Evolutionary conservation across 2,797 vertebrate species (phyloP).

Genomic region (Monodelphis domestica): DNA sequence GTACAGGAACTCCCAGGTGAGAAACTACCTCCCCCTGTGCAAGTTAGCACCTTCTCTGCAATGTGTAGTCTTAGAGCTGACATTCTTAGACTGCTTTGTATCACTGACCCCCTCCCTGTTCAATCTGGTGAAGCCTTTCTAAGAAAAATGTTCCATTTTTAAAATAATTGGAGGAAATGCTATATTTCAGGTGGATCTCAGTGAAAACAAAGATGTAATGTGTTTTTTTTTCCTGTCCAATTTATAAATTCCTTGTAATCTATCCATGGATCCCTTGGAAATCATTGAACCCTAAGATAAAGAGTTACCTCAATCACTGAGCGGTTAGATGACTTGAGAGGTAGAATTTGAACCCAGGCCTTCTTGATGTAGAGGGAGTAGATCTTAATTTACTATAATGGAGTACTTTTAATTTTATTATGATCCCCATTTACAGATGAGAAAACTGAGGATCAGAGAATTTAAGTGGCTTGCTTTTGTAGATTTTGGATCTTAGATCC

Average conservation of each 20-base stretch:
- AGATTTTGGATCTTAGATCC: background rate
- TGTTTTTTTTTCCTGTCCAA: background rate
- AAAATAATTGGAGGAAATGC: background rate
- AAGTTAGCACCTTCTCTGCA: background rate
- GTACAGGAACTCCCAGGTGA: background rate
- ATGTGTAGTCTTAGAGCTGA: background rate
- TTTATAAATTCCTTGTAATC: background rate
- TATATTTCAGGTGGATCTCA: background rate
- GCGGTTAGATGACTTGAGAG: background rate
- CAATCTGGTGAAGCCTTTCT: background rate
- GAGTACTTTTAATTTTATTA: background rate
- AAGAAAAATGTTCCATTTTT: background rate
- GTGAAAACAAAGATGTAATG: background rate
- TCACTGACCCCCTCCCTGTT: background rate
- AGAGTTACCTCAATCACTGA: background rate
- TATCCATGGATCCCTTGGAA: background rate
- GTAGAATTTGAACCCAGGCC: background rate
- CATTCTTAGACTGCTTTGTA: background rate
- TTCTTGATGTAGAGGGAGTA: background rate
- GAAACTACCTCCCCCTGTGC: background rate
- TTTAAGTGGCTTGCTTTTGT: background rate
- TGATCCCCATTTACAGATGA: background rate
- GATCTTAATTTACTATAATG: background rate
- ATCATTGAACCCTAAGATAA: background rate
- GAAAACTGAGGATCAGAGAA: background rate